These are phyloP conservation scores for Nycticryphes semicollaris DNA, from an alignment of 2,113 vertebrate species.

Conservation along the genomic window DNA sequence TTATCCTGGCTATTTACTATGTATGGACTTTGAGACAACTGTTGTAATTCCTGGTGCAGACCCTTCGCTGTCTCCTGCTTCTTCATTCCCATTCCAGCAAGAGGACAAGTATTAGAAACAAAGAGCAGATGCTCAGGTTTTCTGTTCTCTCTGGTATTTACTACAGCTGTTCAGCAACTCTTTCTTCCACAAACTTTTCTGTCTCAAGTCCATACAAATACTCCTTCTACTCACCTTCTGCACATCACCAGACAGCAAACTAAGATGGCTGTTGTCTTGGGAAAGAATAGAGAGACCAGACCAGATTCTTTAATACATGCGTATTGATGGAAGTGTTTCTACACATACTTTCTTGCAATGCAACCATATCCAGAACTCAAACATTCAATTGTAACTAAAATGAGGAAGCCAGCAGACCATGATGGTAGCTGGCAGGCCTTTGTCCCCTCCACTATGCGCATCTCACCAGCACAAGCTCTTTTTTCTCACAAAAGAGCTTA, in stretches of 20 bases:
- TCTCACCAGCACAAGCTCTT: neutral
- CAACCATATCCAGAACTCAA: neutral
- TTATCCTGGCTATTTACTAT: neutral
- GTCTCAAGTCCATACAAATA: neutral
- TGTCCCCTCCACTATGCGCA: neutral
- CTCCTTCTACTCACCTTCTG: neutral
- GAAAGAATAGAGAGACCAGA: neutral
- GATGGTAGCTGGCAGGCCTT: neutral
- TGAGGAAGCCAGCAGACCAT: neutral
- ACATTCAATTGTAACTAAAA: neutral
- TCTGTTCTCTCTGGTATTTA: neutral
- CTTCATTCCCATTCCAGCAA: neutral
- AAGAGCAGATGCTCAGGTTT: neutral
- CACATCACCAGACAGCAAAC: neutral
- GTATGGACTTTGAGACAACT: neutral
- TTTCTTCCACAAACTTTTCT: neutral
- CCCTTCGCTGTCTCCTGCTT: neutral
- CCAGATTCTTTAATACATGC: neutral
- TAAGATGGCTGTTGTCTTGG: neutral
- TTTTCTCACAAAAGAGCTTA: neutral
- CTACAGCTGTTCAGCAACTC: neutral
- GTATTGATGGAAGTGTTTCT: neutral
- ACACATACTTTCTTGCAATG: neutral
- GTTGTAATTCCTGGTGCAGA: neutral
- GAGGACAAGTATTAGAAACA: neutral